Conservation (phyloP, 2,113 vertebrate species). For the Semnornis frantzii region DNA sequence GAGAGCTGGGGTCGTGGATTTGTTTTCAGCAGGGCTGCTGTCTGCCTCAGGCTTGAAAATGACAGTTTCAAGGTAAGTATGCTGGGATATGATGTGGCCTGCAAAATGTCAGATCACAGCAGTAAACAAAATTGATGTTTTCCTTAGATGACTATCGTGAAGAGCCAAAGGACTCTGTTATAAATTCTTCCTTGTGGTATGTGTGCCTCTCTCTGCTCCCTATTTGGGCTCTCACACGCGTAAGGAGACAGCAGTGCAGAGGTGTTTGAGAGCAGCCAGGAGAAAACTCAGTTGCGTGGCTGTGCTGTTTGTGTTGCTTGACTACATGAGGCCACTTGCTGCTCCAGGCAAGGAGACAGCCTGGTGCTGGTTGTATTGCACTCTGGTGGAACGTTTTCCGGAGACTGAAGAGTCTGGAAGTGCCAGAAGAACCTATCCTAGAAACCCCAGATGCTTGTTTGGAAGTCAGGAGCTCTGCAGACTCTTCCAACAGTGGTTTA, state of each 20-base stretch:
- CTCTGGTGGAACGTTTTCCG: background rate
- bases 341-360: background rate
- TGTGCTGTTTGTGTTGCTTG: background rate
- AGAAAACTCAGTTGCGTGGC: background rate
- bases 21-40: background rate
- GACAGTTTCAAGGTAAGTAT: background rate
- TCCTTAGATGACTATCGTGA: background rate
- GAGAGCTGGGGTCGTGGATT: background rate
- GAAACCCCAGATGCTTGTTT: background rate
- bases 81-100: background rate
- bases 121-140: slow-evolving; percentile 25
- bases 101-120: background rate
- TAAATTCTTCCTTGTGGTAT: slow-evolving; percentile 14
- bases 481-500: background rate
- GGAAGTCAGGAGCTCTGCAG: background rate
- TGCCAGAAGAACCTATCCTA: background rate
- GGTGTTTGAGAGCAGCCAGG: background rate
- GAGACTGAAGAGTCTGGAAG: background rate
- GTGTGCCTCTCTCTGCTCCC: background rate
- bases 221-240: background rate
- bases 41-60: slow-evolving; percentile 4
- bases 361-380: background rate
- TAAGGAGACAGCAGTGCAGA: background rate
- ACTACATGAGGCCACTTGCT: background rate
- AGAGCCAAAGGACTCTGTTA: slow-evolving; percentile 13